Conservation (phyloP, 2,797 vertebrate species). For the Molothrus ater region DNA sequence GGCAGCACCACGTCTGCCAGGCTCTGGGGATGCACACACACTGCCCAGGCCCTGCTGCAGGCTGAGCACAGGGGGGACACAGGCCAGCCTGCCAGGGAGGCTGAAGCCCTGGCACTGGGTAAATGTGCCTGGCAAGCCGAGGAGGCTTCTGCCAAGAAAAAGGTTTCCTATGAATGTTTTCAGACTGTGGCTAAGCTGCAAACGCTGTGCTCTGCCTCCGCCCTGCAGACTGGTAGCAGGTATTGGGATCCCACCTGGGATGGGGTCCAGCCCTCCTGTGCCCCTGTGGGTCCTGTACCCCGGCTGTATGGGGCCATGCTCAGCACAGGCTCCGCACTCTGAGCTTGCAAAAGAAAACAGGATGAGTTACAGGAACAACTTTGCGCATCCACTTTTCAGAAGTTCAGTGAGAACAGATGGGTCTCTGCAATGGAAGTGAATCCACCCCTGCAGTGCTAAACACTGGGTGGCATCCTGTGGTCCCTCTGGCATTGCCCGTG, state of each 20-base stretch:
- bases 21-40: fast-evolving
- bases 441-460: not conserved
- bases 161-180: not conserved
- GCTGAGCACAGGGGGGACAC: fast-evolving
- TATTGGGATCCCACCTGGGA: fast-evolving
- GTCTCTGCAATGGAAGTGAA: not conserved
- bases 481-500: not conserved
- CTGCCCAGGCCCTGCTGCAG: not conserved
- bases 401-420: fast-evolving
- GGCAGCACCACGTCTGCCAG: not conserved
- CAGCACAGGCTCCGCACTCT: not conserved
- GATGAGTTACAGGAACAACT: not conserved
- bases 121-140: fast-evolving
- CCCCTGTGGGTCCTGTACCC: fast-evolving
- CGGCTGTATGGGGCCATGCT: fast-evolving
- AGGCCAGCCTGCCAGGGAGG: not conserved
- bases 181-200: not conserved
- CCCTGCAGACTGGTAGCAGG: not conserved
- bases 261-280: not conserved
- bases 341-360: not conserved
- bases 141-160: not conserved
- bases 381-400: not conserved
- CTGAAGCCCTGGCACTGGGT: fast-evolving
- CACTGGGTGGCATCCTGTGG: not conserved
- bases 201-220: too few species aligned